phyloP scores from a whole-genome alignment of 2,113 vertebrate genomes.

The Nicator chloris region DNA sequence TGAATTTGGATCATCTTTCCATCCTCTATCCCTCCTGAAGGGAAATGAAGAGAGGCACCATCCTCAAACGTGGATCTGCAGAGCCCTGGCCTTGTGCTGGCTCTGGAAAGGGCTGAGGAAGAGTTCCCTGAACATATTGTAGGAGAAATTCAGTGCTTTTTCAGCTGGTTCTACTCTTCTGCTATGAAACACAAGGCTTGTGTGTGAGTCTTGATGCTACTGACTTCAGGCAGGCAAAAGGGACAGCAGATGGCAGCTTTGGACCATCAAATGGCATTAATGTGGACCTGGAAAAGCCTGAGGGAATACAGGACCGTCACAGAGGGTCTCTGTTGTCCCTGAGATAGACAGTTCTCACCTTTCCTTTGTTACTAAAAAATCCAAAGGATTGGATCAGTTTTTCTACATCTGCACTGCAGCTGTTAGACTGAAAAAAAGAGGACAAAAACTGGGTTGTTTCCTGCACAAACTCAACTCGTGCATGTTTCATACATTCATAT shows the following conservation, averaged over 20 bases:
- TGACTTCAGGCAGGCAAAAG: not conserved
- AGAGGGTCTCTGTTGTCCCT: not conserved
- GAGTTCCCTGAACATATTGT: not conserved
- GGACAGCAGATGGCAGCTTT: conserved; percentile 37
- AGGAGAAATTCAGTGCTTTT: not conserved
- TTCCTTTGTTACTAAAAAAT: not conserved
- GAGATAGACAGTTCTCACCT: not conserved
- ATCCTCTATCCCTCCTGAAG: not conserved
- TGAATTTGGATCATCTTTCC: not conserved
- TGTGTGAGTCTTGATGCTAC: fast-evolving
- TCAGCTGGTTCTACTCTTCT: not conserved
- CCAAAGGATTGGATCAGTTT: not conserved
- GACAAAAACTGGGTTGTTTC: not conserved
- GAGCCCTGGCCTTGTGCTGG: not conserved
- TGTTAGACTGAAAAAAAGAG: not conserved
- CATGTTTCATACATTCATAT: not conserved
- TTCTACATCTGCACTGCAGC: not conserved
- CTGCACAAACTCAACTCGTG: fast-evolving
- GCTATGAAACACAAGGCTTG: not conserved
- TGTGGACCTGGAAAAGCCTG: not conserved
- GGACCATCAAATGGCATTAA: not conserved
- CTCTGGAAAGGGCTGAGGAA: not conserved
- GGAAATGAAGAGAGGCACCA: fast-evolving
- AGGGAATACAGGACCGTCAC: not conserved
- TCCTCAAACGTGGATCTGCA: fast-evolving